Evolutionary conservation across 1,140 invertebrate genomes (phyloP).

Genomic region (Lepidurus couesii): DNA sequence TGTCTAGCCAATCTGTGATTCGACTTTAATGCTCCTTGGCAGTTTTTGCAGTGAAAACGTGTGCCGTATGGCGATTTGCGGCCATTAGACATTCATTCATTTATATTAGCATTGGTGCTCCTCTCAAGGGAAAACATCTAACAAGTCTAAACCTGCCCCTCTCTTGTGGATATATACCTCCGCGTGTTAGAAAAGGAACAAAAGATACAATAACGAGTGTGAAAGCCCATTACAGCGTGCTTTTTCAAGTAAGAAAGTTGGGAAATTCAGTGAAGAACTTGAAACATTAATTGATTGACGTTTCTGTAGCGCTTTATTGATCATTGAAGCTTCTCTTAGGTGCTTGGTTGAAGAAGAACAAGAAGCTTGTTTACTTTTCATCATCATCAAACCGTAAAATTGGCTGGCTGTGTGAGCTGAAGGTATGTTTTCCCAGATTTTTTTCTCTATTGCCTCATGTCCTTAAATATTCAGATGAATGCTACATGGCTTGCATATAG

Average conservation of each 20-base stretch:
- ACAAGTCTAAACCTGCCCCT: too few species aligned
- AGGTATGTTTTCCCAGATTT: too few species aligned
- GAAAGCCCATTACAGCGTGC: background rate
- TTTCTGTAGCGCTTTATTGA: background rate
- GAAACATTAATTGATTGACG: background rate
- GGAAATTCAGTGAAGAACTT: background rate
- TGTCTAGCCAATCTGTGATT: background rate
- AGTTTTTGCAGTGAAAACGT: background rate
- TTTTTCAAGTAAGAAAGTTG: background rate
- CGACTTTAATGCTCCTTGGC: background rate
- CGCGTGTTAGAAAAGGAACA: too few species aligned
- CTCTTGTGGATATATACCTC: too few species aligned
- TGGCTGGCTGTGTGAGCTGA: too few species aligned
- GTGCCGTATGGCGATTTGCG: conserved; percentile 18
- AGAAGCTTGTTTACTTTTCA: background rate
- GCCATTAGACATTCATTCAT: conserved; percentile 19
- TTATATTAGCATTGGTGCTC: background rate
- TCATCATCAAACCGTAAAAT: background rate
- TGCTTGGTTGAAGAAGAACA: background rate
- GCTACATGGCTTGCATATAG: background rate
- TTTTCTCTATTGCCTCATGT: background rate
- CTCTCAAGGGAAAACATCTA: background rate
- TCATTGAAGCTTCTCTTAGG: conserved; percentile 3
- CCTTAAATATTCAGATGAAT: background rate
- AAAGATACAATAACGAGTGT: background rate